phyloP scores from a whole-genome alignment of 2,888 invertebrate species.

The Lepidonotus clava region DNA sequence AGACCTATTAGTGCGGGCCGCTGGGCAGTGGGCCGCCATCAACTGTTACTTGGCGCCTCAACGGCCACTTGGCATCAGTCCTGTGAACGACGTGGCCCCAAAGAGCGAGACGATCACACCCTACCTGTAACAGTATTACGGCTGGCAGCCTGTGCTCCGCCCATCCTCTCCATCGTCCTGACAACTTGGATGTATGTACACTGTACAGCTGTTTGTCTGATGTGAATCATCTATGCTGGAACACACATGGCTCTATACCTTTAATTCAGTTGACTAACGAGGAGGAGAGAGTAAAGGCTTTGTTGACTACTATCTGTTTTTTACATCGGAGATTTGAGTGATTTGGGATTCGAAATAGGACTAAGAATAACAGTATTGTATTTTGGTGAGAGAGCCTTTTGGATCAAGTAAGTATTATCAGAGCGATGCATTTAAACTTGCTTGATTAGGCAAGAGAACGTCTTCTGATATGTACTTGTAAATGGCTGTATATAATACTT shows the following conservation, averaged over 20 bases:
- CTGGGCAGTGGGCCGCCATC: not conserved
- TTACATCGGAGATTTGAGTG: no score
- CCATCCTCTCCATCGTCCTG: not conserved
- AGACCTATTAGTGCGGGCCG: not conserved
- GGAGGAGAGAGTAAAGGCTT: no score
- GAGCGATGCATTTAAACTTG: no score
- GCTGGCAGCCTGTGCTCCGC: not conserved
- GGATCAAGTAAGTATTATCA: no score
- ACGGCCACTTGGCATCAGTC: not conserved
- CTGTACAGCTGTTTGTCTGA: not conserved
- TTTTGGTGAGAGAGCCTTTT: no score
- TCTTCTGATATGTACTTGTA: no score
- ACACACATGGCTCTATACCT: not conserved
- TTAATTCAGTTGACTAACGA: no score
- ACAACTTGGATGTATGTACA: not conserved
- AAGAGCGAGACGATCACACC: not conserved
- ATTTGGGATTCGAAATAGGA: no score
- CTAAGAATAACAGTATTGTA: no score
- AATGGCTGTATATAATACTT: no score
- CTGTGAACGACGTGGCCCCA: not conserved
- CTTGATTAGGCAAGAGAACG: no score
- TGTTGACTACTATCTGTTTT: no score
- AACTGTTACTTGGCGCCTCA: not conserved
- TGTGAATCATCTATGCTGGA: not conserved
- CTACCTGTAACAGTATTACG: conserved; percentile 15